Base-by-base conservation (phyloP, 2,888 invertebrate genomes). In the Pristionchus fissidentatus region DNA sequence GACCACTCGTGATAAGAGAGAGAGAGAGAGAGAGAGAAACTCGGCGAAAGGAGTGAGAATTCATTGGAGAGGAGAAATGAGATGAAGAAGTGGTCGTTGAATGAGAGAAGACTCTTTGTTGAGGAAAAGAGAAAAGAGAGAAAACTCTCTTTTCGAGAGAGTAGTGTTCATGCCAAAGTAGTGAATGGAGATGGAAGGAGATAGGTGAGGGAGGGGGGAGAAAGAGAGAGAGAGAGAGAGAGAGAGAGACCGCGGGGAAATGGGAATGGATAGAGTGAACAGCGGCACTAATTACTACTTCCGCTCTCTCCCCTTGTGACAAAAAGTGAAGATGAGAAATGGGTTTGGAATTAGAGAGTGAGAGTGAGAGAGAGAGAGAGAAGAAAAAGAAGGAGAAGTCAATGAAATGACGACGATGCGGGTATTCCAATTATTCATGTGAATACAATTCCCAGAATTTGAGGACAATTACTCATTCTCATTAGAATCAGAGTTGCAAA, bases 281-380 rank as follows among this genome's bases (percentile, higher is more conserved):
- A 57, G 29, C 57, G 57, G 57, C 57, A 57, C 57, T 57, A 57
- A 57, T 57, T 57, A 57, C 57, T 57, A 57, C 57, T 57, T 57
- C 57, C 57, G 57, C 57, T 57, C 57, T n/a, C 13, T 57, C 26
- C 26, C 57, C 19, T 57, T 29, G 57, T 57, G 57, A 29, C n/a
- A 57, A 57, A 57, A 29, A 57, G 57, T 57, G 57, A 57, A n/a
- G 57, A 57, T 57, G 57, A 57, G 57, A 57, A 57, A 57, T 57
- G 57, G 57, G 57, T 57, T 57, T 57, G 57, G 57, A 57, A 57
- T 57, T 57, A 10, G 57, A 57, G 29, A 29, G 29, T n/a, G 29
- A 57, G 57, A 57, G 29, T 26, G 29, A 29, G 29, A 8, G 29
- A n/a, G n/a, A 57, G n/a, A 29, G n/a, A 57, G 57, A 57, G 57